phyloP scores from a whole-genome alignment of 2,797 vertebrate genomes.

The Tokudaia tokunoshimensis region DNA sequence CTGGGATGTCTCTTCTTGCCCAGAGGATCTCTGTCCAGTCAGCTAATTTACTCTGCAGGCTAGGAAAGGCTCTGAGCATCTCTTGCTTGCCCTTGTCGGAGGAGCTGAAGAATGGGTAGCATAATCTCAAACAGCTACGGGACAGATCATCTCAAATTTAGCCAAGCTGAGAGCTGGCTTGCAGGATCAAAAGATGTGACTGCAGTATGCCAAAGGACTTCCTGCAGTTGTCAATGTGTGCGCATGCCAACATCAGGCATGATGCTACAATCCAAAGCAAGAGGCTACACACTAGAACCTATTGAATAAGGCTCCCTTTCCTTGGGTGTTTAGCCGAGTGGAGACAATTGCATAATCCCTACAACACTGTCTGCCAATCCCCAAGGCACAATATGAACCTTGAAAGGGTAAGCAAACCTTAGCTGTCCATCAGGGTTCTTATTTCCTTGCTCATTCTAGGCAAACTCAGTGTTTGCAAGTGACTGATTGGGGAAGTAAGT shows the following conservation, averaged over 20 bases:
- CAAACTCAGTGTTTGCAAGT: not conserved
- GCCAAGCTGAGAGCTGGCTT: constrained; percentile 46
- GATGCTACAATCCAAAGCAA: constrained; percentile 53
- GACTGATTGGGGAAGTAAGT: not conserved
- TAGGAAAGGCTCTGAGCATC: not conserved
- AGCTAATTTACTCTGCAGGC: not conserved
- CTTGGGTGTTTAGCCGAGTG: not conserved
- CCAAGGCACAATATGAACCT: not conserved
- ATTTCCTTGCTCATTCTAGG: not conserved
- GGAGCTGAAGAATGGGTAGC: not conserved
- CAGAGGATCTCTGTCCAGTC: not conserved
- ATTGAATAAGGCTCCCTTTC: not conserved
- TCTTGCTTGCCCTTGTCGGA: not conserved
- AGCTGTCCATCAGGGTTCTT: not conserved
- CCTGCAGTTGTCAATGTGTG: constrained; percentile 4
- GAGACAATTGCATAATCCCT: not conserved
- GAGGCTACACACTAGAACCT: constrained; percentile 18
- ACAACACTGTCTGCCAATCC: not conserved
- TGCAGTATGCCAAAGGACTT: constrained; percentile 54
- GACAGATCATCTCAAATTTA: not conserved
- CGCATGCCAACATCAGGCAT: constrained; percentile 39
- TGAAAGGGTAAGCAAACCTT: not conserved
- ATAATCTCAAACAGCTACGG: not conserved
- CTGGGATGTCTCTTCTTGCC: accelerated
- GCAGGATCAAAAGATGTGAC: constrained; percentile 54